Percentiles rank a stretch among this genome's conserved stretches.
Conservation (phyloP, 2,113 vertebrate species). For the Dicaeum eximium region DNA sequence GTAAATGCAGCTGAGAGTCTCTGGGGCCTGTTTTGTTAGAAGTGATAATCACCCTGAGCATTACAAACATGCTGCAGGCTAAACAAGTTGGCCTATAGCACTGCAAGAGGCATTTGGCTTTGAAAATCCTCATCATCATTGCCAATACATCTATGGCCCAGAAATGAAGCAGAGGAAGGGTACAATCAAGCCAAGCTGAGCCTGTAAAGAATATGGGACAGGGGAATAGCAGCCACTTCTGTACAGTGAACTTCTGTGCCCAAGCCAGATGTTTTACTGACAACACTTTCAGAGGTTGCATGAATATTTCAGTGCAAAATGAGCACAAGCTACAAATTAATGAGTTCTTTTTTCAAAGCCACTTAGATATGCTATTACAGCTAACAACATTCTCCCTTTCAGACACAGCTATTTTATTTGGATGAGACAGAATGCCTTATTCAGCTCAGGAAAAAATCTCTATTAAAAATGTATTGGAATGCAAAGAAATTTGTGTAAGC, state of each 20-base stretch:
- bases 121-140: slow-evolving; percentile 23
- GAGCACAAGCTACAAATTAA: not conserved
- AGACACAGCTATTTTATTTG: not conserved
- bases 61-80: slow-evolving; percentile 32
- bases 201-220: slow-evolving; percentile 20
- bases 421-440: not conserved
- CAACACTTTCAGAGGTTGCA: slow-evolving; percentile 23
- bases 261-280: slow-evolving; percentile 42
- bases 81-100: slow-evolving; percentile 37
- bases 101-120: slow-evolving; percentile 22
- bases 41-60: slow-evolving; percentile 21
- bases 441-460: not conserved
- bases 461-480: not conserved
- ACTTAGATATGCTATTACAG: slow-evolving; percentile 6
- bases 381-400: not conserved
- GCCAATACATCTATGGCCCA: not conserved
- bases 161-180: not conserved
- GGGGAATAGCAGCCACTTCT: not conserved
- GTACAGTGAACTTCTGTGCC: not conserved
- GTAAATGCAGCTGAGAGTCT: not conserved
- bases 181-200: not conserved
- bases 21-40: slow-evolving; percentile 30
- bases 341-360: not conserved
- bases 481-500: not conserved
- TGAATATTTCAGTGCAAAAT: slow-evolving; percentile 39